Evolutionary conservation across 2,888 invertebrate species (phyloP), one percentile per base, ranked within the genome.

Genomic region (Eledona agricola): DNA sequence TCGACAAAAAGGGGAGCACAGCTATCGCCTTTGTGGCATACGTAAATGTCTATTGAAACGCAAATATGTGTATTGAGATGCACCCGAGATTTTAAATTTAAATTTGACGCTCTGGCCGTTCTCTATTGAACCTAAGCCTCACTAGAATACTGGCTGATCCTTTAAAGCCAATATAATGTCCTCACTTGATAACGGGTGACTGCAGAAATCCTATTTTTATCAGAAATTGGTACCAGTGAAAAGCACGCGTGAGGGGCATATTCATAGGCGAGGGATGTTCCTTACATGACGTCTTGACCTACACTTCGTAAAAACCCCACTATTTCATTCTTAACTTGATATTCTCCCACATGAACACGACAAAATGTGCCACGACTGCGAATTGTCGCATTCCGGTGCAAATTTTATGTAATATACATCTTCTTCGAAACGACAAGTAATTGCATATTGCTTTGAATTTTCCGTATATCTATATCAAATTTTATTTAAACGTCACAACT

Each of bases 211-310:
- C 57, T 22, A 57, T 57, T 54, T 57, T 57, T 57, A 54, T 50
- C 54, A 54, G 57, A 51, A 53, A 57, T 57, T 57, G 57, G 57
- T 57, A 54, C 57, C 54, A 57, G 57, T 57, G 57, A 57, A 57
- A 54, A 57, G 54, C 53, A 46, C 29, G 57, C 57, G 57, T 57
- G 57, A 51, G 57, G 46, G 40, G 57, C 50, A 57, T 57, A 57
- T 57, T 57, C 57, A 57, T 52, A 49, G 49, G 53, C 29, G 25
- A 28, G 17, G 28, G 40, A 31, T 28, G 38, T 23, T 32, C 28
- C 47, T 53, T 20, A 19, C 45, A 51, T 55, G 50, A 51, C 55
- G 50, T 13, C 43, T 51, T 55, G 55, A 55, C 55, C 46, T 45
- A 43, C 54, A 45, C 52, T 43, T 51, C 55, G 45, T 43, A 54